Evolutionary conservation across 1,140 invertebrate species (phyloP), one percentile per base, ranked within the genome.

Genomic region (Eumaeus atala): DNA sequence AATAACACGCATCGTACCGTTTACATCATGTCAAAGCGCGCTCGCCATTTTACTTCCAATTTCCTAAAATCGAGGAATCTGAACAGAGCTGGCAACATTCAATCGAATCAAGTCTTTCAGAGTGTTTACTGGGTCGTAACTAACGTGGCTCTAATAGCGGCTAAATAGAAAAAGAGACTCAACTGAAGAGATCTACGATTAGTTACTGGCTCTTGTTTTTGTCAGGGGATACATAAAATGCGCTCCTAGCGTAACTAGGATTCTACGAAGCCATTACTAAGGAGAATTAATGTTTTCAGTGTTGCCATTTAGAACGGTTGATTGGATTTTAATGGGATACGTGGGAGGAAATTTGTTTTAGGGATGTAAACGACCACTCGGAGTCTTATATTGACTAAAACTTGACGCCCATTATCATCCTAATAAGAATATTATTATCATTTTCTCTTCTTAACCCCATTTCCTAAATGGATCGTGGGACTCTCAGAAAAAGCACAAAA

Each of bases 61-160:
- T 53, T 34, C 18, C 21, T 37, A 28, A 53, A 52, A 40, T 28
- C 18, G 28, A 44, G 21, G 51, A 33, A 17, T 38, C 33, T 33
- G 38, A 53, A 53, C 33, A 44, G 38, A 18, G 21, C 51, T 53
- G 16, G 40, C 40, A 44, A 44, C 40, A 44, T 44, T 44, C 40
- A 53, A 53, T 44, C 38, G 21, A 28, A 10, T n/a, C 18, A 17
- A 33, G 38, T 54, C 38, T 54, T 54, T 54, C 49, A 28, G 36
- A 21, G 53, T 48, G 51, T 40, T 48, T 48, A 55, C 55, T 60
- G 49, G 49, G 21, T 40, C 58, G 58, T 49, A 4, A 51, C 54
- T 60, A 56, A 60, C 42, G 49, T 34, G 47, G 16, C 53, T 40
- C 49, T 52, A 56, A 60, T 60, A 36, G 50, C 58, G 42, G 58